Percentiles rank a stretch among this genome's conserved stretches.
Evolutionary conservation across 2,113 vertebrate species (phyloP).

Genomic region (Solea solea): DNA sequence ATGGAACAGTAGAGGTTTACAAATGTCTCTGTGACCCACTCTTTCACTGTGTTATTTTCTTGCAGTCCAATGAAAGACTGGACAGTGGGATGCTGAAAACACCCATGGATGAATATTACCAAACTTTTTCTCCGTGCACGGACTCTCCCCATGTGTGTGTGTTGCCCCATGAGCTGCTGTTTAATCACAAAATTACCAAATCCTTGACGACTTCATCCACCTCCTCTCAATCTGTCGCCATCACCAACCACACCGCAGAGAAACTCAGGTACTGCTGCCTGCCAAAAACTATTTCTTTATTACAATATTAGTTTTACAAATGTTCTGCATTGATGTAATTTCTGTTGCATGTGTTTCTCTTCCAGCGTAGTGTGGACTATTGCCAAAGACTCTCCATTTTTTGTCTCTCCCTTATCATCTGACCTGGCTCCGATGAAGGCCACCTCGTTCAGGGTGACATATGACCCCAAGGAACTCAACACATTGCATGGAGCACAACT

Average conservation of each 20-base stretch:
- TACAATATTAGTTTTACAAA: neutral
- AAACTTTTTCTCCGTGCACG: conserved; percentile 31
- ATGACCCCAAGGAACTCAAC: conserved; percentile 82
- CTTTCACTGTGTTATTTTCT: conserved; percentile 11
- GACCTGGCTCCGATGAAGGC: conserved; percentile 88
- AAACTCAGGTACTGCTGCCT: conserved; percentile 75
- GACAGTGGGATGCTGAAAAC: conserved; percentile 30
- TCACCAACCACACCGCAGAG: conserved; percentile 89
- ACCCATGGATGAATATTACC: conserved; percentile 82
- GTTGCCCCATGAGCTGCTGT: conserved; percentile 83
- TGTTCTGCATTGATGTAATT: neutral
- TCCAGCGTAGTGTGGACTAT: conserved; percentile 85
- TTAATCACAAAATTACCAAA: conserved; percentile 76
- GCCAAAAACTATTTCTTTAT: neutral
- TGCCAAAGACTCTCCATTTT: conserved; percentile 75
- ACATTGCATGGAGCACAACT: conserved; percentile 84
- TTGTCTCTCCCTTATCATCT: conserved; percentile 79
- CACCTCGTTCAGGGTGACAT: conserved; percentile 84
- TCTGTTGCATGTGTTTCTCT: neutral
- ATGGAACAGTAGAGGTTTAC: neutral
- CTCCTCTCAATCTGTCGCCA: conserved; percentile 74
- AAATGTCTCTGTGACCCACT: neutral
- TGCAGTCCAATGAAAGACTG: conserved; percentile 55
- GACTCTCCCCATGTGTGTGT: conserved; percentile 75
- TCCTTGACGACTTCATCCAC: conserved; percentile 2